Conservation (phyloP, 2,113 vertebrate species). For the Lophura nycthemera region DNA sequence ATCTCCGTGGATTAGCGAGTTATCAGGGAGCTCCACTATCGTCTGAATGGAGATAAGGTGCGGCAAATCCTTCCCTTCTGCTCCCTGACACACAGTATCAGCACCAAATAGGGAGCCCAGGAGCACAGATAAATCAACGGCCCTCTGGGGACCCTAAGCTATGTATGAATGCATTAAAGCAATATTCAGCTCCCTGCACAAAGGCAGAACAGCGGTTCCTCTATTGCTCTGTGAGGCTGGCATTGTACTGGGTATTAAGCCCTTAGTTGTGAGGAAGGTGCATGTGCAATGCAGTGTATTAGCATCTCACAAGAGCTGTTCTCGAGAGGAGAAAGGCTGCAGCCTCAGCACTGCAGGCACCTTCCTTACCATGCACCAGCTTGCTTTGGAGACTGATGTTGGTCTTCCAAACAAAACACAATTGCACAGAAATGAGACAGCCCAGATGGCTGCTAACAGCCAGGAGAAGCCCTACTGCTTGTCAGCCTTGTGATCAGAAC, state of each 20-base stretch:
- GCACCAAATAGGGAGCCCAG: not conserved
- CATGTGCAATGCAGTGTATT: not conserved
- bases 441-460: constrained; percentile 24
- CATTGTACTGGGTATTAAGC: not conserved
- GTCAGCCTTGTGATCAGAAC: not conserved
- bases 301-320: not conserved
- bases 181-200: not conserved
- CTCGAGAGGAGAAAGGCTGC: not conserved
- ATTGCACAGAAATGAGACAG: not conserved
- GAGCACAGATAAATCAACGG: not conserved
- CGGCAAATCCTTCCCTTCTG: constrained; percentile 53
- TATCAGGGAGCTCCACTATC: constrained; percentile 14
- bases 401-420: not conserved
- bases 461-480: not conserved
- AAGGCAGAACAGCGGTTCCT: not conserved
- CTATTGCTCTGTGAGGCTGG: not conserved
- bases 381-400: not conserved
- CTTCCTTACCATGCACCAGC: not conserved
- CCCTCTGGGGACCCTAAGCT: not conserved
- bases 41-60: constrained; percentile 53
- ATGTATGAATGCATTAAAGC: not conserved
- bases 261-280: constrained; percentile 17
- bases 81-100: constrained; percentile 18
- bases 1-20: constrained; percentile 42
- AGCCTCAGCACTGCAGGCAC: not conserved